These are phyloP conservation scores for Trachurus trachurus DNA, from an alignment of 2,797 vertebrate species.

Conservation along the genomic window DNA sequence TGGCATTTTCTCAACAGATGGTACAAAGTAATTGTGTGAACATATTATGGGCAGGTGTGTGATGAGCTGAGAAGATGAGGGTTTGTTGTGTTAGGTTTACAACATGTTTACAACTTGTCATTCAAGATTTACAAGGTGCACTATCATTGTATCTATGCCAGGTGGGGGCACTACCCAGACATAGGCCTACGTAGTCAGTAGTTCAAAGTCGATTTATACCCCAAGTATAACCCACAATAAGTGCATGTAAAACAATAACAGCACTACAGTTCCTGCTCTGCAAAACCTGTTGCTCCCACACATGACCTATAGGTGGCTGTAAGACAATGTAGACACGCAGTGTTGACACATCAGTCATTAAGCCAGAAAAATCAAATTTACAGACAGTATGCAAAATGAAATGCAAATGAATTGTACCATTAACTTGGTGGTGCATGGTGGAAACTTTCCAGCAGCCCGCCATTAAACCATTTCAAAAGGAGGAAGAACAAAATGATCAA, in stretches of 20 bases:
- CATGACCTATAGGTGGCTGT: background rate
- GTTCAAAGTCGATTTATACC: too few relatives aligned
- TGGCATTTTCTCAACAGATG: background rate
- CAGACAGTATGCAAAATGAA: too few relatives aligned
- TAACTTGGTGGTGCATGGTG: too few relatives aligned
- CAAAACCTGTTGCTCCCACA: background rate
- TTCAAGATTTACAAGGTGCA: background rate
- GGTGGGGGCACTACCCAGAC: too few relatives aligned
- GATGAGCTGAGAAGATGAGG: background rate
- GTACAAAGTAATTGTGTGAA: background rate
- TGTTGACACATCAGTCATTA: too few relatives aligned
- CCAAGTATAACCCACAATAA: background rate
- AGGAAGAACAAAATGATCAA: background rate
- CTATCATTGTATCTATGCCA: background rate
- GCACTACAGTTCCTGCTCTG: background rate
- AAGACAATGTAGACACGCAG: background rate
- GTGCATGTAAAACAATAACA: background rate
- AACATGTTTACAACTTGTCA: background rate
- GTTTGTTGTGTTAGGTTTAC: slow-evolving; percentile 27
- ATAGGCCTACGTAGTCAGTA: too few relatives aligned
- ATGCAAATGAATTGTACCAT: too few relatives aligned
- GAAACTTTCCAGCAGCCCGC: too few relatives aligned
- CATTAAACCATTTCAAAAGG: background rate
- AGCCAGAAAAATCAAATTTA: too few relatives aligned
- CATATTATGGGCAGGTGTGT: background rate